Base-by-base conservation (phyloP, 2,888 invertebrate genomes). In the Scaeva pyrastri region DNA sequence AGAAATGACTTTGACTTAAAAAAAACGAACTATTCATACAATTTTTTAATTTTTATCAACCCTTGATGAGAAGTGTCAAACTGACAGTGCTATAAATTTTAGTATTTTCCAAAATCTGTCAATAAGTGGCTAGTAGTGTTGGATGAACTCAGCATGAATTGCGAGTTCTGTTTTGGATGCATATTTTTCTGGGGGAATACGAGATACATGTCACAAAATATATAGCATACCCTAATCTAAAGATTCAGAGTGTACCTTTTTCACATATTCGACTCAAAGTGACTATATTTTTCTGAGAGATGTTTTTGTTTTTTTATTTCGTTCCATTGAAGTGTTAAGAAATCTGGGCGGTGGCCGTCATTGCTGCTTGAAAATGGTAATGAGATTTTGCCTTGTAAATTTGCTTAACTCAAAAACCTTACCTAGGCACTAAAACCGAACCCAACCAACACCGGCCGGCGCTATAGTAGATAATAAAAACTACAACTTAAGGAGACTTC, bases 281-380 rank as follows among this genome's bases (percentile, higher is more conserved):
- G 8, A 48, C 48, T 48, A 16, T 19, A 7, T 43, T 7, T 66
- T 12, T 66, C 45, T 26, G 66, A 8, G 31, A 19, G 26, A 6
- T 43, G 19, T 8, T 19, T 23, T 12, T 39, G 45, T 12, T 45
- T 74, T 36, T 52, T 52, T 50, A n/a, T n/a, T n/a, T n/a, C n/a
- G n/a, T 68, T 52, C 52, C n/a, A 52, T 39, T 39, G 45, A 14
- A n/a, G 71, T 77, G 75, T 84, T 84, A 68, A 23, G 76, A 77
- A 80, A 85, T 85, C 85, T 85, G 76, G 85, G 85, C 85, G 85
- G 85, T 85, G 85, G 85, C 79, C 70, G 71, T 62, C 52, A 26
- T 8, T 45, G 48, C 56, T 55, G 31, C 75, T 75, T 64, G 70
- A 56, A 68, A 76, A 85, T 85, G 66, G 76, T 80, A 80, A 80